Percentiles rank a stretch among this genome's conserved stretches.
These are phyloP conservation scores for Tenodera sinensis DNA, from an alignment of 2,888 invertebrate species.

Conservation along the genomic window DNA sequence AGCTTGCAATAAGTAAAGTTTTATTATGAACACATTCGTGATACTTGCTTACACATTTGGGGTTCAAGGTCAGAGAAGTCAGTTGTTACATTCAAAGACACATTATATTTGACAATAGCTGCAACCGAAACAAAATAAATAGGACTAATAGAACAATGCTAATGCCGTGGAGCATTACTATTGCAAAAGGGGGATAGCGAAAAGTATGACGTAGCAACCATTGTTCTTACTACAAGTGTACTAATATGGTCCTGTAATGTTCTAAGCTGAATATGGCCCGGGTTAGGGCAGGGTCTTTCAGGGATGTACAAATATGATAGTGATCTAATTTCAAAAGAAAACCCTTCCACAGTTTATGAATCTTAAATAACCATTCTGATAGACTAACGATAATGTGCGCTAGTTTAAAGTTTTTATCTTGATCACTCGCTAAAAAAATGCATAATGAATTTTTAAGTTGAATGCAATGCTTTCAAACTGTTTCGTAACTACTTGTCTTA, in stretches of 20 bases:
- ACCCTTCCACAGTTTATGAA: no score
- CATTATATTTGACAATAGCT: background rate
- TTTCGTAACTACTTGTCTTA: no score
- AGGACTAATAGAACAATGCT: background rate
- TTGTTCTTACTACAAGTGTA: background rate
- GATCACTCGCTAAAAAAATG: no score
- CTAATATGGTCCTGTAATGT: background rate
- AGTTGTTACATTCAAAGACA: background rate
- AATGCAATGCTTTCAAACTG: no score
- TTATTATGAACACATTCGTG: no score
- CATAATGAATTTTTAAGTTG: no score
- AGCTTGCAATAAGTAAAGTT: no score
- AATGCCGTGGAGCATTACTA: background rate
- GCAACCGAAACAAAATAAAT: background rate
- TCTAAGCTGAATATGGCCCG: background rate
- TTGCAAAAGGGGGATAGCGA: background rate
- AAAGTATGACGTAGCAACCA: background rate
- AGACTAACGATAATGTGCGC: no score
- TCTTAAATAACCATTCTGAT: no score
- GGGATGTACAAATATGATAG: background rate
- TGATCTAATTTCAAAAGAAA: background rate
- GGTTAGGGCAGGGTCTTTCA: background rate
- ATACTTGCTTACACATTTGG: background rate
- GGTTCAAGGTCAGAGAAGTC: background rate
- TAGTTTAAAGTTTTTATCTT: no score